These are phyloP conservation scores for Madoqua kirkii DNA, from an alignment of 2,113 vertebrate genomes.

Conservation along the genomic window DNA sequence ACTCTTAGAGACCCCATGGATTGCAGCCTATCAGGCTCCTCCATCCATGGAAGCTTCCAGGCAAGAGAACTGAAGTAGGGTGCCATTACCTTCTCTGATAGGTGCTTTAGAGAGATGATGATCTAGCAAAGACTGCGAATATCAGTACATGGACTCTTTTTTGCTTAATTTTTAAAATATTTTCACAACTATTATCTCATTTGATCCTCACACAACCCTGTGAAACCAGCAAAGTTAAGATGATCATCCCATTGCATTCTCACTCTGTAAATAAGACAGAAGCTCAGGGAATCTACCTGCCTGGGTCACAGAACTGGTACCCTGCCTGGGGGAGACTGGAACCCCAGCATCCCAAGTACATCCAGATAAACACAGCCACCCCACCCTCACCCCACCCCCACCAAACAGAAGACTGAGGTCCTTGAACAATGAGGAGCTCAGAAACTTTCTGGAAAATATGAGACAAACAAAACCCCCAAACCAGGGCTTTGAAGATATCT, in stretches of 20 bases:
- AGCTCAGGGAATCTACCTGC: neutral
- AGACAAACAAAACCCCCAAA: neutral
- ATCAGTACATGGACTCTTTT: neutral
- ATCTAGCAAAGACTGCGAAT: neutral
- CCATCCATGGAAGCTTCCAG: fast-evolving
- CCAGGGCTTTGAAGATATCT: neutral
- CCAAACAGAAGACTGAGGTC: neutral
- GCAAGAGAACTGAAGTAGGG: neutral
- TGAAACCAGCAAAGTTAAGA: neutral
- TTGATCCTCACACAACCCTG: neutral
- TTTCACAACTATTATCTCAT: neutral
- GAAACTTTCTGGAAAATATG: neutral
- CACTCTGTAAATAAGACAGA: neutral
- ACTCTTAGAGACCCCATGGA: neutral
- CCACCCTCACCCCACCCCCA: neutral
- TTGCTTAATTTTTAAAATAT: neutral
- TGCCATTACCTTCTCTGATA: neutral
- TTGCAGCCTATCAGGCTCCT: neutral
- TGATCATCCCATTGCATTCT: neutral
- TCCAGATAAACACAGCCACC: neutral
- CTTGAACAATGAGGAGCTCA: neutral
- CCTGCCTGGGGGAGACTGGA: neutral
- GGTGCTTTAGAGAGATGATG: neutral
- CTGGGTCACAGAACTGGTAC: neutral
- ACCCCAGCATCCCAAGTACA: neutral